A percentile compares a stretch with the other conserved stretches of the same genome.
Conservation (phyloP, 2,113 vertebrate genomes). For the Prunella himalayana region DNA sequence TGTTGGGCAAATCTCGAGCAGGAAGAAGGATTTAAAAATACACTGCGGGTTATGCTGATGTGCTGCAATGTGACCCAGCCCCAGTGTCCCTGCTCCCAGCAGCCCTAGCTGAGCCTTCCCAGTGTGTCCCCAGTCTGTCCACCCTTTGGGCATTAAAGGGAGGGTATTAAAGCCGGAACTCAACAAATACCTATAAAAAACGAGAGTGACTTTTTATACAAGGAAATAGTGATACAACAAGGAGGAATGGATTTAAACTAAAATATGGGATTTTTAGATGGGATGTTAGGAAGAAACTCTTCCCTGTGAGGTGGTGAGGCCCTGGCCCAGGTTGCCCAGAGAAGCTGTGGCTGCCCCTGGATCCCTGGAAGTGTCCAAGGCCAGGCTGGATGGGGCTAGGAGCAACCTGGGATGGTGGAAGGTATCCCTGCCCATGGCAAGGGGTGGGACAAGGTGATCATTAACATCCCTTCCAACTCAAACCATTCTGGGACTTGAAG, state of each 20-base stretch:
- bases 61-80: neutral
- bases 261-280: neutral
- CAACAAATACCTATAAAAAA: neutral
- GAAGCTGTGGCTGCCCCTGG: neutral
- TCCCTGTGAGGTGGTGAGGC: neutral
- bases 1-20: neutral
- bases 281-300: neutral
- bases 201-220: neutral
- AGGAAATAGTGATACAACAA: neutral
- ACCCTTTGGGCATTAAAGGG: neutral
- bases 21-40: neutral
- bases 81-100: neutral
- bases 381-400: rapidly evolving
- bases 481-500: neutral
- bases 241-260: neutral
- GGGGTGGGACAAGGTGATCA: neutral
- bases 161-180: neutral
- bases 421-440: neutral
- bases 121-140: neutral
- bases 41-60: neutral
- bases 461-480: neutral
- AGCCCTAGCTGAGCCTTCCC: neutral
- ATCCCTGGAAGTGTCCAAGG: neutral
- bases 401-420: rapidly evolving
- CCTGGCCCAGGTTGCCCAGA: neutral